These are phyloP conservation scores for Reinhardtius hippoglossoides DNA, from an alignment of 2,113 vertebrate species.

Conservation along the genomic window DNA sequence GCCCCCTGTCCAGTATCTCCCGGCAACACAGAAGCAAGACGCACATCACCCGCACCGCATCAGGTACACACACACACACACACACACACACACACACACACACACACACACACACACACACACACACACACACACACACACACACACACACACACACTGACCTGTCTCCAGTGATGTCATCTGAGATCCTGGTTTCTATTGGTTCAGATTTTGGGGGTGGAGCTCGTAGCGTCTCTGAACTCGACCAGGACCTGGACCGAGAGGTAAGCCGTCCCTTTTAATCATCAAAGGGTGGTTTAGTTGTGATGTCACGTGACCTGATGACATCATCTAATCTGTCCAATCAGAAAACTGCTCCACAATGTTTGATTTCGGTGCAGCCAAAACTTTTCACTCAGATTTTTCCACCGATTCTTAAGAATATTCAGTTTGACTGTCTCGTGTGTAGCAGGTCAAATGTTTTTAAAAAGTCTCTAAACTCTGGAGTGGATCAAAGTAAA, in stretches of 20 bases:
- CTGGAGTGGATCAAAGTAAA: too few species aligned
- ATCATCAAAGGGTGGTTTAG: too few species aligned
- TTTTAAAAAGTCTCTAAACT: too few species aligned
- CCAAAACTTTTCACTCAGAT: too few species aligned
- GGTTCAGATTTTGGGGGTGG: constrained; percentile 85
- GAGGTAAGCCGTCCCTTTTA: constrained; percentile 82
- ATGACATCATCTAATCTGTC: too few species aligned
- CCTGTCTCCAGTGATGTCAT: neutral
- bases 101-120: constrained; percentile 29
- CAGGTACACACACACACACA: constrained; percentile 81
- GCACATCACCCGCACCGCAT: constrained; percentile 91
- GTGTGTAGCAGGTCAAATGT: too few species aligned
- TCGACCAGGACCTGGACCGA: constrained; percentile 91
- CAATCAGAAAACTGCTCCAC: too few species aligned
- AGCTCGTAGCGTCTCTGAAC: constrained; percentile 86
- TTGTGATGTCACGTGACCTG: neutral
- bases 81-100: neutral
- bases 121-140: neutral
- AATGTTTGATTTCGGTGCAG: too few species aligned
- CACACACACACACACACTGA: neutral
- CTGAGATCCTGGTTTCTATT: constrained; percentile 6
- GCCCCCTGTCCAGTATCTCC: constrained; percentile 85
- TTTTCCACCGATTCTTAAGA: too few species aligned
- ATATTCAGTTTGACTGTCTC: neutral
- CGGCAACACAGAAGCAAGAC: constrained; percentile 89